A percentile compares a stretch with the other conserved stretches of the same genome.
Conservation (phyloP, 2,113 vertebrate species). For the Sardina pilchardus region DNA sequence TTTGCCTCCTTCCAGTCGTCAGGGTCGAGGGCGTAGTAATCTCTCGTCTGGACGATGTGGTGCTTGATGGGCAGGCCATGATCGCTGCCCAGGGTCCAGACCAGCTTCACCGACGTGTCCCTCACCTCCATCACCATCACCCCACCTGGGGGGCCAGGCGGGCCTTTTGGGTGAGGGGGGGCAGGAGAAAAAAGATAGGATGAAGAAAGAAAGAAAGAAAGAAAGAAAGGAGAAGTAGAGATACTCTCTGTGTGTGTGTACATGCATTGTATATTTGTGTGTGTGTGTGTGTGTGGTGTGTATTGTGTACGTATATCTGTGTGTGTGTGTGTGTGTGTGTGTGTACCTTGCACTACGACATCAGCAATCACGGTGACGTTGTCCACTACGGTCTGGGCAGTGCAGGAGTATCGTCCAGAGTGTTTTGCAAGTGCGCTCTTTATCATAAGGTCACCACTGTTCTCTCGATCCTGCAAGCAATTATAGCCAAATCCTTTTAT, state of each 20-base stretch:
- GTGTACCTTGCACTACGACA: constrained; percentile 90
- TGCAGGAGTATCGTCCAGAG: constrained; percentile 89
- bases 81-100: constrained; percentile 88
- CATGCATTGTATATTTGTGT: neutral
- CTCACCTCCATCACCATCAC: constrained; percentile 85
- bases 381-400: constrained; percentile 93
- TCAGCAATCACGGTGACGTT: constrained; percentile 87
- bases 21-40: constrained; percentile 74
- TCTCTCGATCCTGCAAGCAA: constrained; percentile 68
- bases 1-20: constrained; percentile 92
- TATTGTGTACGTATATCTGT: neutral
- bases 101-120: constrained; percentile 83
- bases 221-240: neutral
- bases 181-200: no score
- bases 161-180: constrained; percentile 79
- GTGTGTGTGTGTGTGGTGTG: constrained; percentile 1
- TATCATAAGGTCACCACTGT: constrained; percentile 85
- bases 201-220: neutral
- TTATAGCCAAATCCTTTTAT: neutral
- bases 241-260: neutral
- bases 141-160: constrained; percentile 91
- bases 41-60: constrained; percentile 87
- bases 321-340: neutral
- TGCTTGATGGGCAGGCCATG: constrained; percentile 90
- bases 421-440: constrained; percentile 86